phyloP scores from a whole-genome alignment of 1,140 invertebrate species.

The Drosophila navojoa region DNA sequence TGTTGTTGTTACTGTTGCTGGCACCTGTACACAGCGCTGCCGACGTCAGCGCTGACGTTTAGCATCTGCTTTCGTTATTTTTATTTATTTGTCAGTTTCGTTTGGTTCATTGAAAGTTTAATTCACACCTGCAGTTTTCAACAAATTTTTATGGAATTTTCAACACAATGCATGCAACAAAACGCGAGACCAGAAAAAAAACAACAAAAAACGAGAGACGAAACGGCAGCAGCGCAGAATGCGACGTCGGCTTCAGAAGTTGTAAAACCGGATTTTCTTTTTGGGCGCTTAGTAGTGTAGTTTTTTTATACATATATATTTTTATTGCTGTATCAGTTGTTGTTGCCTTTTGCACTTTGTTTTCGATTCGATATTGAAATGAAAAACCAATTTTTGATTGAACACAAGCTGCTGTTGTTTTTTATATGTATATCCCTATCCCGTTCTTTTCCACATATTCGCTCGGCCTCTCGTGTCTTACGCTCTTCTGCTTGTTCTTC shows the following conservation, averaged over 20 bases:
- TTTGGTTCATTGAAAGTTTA: slow-evolving; percentile 47
- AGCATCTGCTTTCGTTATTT: slow-evolving; percentile 32
- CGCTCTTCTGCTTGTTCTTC: slow-evolving; percentile 22
- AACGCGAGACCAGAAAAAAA: slow-evolving; percentile 23
- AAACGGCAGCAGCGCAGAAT: slow-evolving; percentile 18
- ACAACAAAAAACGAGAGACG: slow-evolving; percentile 29
- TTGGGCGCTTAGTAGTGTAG: slow-evolving; percentile 60
- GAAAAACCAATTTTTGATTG: slow-evolving; percentile 59
- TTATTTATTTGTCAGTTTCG: slow-evolving; percentile 20
- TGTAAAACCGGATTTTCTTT: slow-evolving; percentile 82
- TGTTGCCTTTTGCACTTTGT: slow-evolving; percentile 79
- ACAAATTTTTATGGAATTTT: slow-evolving; percentile 33
- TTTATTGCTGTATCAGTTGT: slow-evolving; percentile 34
- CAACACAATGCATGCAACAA: slow-evolving; percentile 31
- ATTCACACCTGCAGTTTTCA: slow-evolving; percentile 48
- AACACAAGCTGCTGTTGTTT: slow-evolving; percentile 26
- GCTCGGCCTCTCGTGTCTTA: slow-evolving; percentile 10
- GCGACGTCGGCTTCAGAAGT: slow-evolving; percentile 57
- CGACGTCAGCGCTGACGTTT: slow-evolving; percentile 43
- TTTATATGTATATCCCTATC: slow-evolving; percentile 11
- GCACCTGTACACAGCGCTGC: slow-evolving; percentile 36
- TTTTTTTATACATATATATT: slow-evolving; percentile 37
- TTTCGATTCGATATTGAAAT: slow-evolving; percentile 60
- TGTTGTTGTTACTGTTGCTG: slow-evolving; percentile 24
- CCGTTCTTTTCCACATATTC: background rate